phyloP scores from a whole-genome alignment of 2,888 invertebrate genomes.

The Trichogramma evanescens region DNA sequence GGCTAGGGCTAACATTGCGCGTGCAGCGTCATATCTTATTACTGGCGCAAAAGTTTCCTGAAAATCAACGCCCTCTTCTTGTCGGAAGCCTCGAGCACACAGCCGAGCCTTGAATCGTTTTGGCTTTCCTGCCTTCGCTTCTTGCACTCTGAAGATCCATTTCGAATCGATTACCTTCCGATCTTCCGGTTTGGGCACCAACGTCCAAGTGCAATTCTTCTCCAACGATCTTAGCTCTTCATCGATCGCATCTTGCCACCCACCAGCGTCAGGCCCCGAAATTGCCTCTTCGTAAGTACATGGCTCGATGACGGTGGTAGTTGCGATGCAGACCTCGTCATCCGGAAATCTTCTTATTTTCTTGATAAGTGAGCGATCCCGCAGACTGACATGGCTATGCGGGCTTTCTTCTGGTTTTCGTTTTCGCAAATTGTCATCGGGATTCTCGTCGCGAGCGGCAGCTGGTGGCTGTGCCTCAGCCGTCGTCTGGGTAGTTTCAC shows the following conservation, averaged over 20 bases:
- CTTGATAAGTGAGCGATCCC: too few species aligned
- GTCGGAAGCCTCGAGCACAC: slow-evolving; percentile 10
- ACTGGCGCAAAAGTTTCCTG: not conserved
- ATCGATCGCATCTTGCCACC: not conserved
- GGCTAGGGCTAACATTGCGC: not conserved
- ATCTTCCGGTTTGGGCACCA: not conserved
- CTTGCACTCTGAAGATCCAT: slow-evolving; percentile 4
- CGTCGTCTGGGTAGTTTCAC: too few species aligned
- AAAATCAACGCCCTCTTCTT: not conserved
- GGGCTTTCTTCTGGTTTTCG: too few species aligned
- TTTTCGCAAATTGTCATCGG: too few species aligned
- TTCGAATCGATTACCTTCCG: not conserved
- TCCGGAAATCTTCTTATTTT: too few species aligned
- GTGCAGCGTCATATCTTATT: not conserved
- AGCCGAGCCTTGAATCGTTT: slow-evolving; percentile 2
- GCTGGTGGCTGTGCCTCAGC: too few species aligned
- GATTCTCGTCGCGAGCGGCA: too few species aligned
- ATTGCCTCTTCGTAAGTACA: too few species aligned
- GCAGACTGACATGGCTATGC: too few species aligned
- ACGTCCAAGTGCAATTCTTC: not conserved
- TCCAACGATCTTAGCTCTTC: not conserved
- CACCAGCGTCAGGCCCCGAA: not conserved
- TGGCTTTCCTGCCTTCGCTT: not conserved
- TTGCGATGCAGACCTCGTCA: too few species aligned
- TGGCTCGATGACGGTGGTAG: too few species aligned